Percentiles rank a stretch among this genome's conserved stretches.
These are phyloP conservation scores for Engraulis encrasicolus DNA, from an alignment of 2,113 vertebrate genomes.

Conservation along the genomic window DNA sequence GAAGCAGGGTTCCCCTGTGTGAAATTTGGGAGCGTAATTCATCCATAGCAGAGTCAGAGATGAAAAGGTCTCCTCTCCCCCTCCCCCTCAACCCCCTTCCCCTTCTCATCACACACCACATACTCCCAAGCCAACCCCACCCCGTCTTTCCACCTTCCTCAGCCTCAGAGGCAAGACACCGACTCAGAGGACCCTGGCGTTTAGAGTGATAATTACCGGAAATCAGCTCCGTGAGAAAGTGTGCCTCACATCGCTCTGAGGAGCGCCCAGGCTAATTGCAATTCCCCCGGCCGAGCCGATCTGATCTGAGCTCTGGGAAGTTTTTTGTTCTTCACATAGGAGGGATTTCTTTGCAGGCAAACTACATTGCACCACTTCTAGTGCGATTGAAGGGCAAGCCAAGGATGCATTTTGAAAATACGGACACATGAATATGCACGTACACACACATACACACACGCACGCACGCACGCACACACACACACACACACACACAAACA, in stretches of 20 bases:
- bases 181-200: constrained; percentile 49
- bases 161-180: constrained; percentile 44
- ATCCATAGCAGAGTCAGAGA: constrained; percentile 72
- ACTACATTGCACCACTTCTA: background rate
- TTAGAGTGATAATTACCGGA: constrained; percentile 61
- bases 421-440: background rate
- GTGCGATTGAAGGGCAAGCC: background rate
- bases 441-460: background rate
- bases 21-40: constrained; percentile 77
- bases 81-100: constrained; percentile 29
- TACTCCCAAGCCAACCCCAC: too few relatives aligned
- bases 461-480: background rate
- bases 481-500: background rate
- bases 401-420: constrained; percentile 12
- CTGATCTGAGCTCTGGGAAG: background rate
- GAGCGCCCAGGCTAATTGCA: constrained; percentile 14
- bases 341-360: background rate
- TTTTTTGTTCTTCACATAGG: background rate
- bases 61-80: constrained; percentile 68
- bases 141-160: background rate
- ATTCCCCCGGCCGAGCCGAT: too few relatives aligned
- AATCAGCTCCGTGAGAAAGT: constrained; percentile 46
- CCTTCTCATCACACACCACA: too few relatives aligned
- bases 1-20: constrained; percentile 68
- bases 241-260: constrained; percentile 35